phyloP scores from a whole-genome alignment of 2,113 vertebrate species.

The Pluvialis apricaria region DNA sequence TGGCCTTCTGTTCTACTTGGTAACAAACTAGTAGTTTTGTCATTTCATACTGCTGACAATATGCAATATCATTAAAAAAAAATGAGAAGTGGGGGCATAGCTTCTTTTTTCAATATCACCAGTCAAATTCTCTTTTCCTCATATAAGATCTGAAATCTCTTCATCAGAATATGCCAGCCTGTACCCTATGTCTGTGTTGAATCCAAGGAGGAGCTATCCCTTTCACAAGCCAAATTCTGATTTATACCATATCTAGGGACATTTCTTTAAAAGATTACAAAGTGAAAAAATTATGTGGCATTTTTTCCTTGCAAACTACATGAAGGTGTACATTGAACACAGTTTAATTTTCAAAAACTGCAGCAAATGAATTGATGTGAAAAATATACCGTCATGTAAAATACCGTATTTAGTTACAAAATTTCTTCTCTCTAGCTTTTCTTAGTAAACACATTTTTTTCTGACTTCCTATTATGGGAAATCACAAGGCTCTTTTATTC shows the following conservation, averaged over 20 bases:
- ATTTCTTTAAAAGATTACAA: neutral
- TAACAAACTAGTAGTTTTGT: neutral
- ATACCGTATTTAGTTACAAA: neutral
- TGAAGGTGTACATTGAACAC: neutral
- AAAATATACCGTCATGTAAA: neutral
- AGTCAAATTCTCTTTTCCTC: neutral
- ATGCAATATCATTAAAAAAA: neutral
- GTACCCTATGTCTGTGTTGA: neutral
- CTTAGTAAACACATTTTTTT: neutral
- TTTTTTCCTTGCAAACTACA: neutral
- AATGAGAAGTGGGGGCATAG: neutral
- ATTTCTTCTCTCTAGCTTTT: neutral
- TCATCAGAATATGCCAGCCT: neutral
- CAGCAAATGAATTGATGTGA: neutral
- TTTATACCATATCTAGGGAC: neutral
- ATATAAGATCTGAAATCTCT: neutral
- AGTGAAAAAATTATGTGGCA: neutral
- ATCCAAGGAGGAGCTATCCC: neutral
- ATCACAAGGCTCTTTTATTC: neutral
- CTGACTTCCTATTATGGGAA: neutral
- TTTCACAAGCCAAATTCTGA: neutral
- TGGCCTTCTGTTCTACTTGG: neutral
- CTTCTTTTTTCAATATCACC: neutral
- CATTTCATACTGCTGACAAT: neutral
- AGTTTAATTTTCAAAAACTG: neutral